A percentile compares a stretch with the other conserved stretches of the same genome.
Evolutionary conservation across 2,113 vertebrate genomes (phyloP).

Genomic region (Buteo buteo): DNA sequence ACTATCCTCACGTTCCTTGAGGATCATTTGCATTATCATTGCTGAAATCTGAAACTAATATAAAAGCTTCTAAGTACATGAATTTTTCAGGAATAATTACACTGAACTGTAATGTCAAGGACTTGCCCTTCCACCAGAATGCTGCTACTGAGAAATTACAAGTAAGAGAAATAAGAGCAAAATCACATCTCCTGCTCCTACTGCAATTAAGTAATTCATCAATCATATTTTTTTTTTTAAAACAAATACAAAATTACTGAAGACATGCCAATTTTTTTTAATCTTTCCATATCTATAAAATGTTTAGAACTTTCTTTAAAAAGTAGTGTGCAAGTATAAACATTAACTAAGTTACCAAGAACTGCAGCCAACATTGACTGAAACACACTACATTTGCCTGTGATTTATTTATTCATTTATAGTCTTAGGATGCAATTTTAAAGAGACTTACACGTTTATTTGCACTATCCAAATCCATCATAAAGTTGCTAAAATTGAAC

Average conservation of each 20-base stretch:
- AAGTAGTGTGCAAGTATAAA: not conserved
- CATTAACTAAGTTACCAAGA: not conserved
- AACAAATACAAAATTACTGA: not conserved
- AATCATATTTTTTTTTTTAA: not conserved
- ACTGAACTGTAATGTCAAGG: not conserved
- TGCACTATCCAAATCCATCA: not conserved
- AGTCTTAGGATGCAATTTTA: not conserved
- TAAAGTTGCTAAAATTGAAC: constrained; percentile 29
- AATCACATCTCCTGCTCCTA: not conserved
- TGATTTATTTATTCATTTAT: not conserved
- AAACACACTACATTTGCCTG: not conserved
- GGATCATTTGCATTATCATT: not conserved
- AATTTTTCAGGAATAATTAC: constrained; percentile 33
- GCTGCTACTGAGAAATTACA: not conserved
- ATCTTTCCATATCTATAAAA: not conserved
- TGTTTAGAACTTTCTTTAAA: not conserved
- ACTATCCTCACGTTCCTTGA: not conserved
- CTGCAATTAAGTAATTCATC: not conserved
- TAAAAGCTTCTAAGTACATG: constrained; percentile 26
- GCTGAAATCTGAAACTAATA: constrained; percentile 13
- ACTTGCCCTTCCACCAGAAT: constrained; percentile 16
- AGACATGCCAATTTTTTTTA: not conserved
- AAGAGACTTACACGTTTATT: not conserved
- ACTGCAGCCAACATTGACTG: not conserved
- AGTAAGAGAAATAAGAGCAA: not conserved